Percentiles rank a stretch among this genome's conserved stretches.
These are phyloP conservation scores for Macrophya annulata DNA, from an alignment of 2,888 invertebrate species.

Conservation along the genomic window DNA sequence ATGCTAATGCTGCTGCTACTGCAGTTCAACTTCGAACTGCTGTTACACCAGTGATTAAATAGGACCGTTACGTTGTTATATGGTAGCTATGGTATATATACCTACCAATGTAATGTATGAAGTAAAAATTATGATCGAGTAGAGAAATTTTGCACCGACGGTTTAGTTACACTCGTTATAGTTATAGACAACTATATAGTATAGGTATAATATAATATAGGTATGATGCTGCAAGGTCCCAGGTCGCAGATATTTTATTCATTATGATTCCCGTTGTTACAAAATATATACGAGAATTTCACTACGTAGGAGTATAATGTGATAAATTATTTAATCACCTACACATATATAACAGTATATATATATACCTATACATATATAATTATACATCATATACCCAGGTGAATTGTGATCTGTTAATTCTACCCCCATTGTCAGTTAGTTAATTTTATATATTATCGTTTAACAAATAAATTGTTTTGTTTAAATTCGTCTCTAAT, in stretches of 20 bases:
- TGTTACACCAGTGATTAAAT: constrained; percentile 18
- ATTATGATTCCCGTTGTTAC: constrained; percentile 8
- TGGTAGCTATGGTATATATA: background rate
- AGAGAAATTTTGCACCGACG: background rate
- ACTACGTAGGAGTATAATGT: too few relatives aligned
- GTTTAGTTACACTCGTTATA: background rate
- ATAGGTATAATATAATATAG: background rate
- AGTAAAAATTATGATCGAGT: constrained; percentile 41
- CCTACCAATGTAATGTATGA: too few relatives aligned
- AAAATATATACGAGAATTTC: background rate
- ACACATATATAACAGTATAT: background rate
- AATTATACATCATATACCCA: background rate
- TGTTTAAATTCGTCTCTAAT: background rate
- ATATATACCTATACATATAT: background rate
- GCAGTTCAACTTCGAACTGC: background rate
- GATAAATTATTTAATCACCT: too few relatives aligned
- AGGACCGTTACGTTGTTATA: constrained; percentile 17
- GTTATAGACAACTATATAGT: too few relatives aligned
- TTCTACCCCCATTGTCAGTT: background rate
- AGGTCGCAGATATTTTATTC: constrained; percentile 31
- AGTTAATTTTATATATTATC: background rate
- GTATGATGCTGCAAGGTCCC: background rate
- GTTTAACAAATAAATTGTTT: background rate
- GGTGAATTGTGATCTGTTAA: background rate
- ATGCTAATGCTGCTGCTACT: background rate